phyloP scores from a whole-genome alignment of 1,140 invertebrate species.

The Meloidogyne floridensis region DNA sequence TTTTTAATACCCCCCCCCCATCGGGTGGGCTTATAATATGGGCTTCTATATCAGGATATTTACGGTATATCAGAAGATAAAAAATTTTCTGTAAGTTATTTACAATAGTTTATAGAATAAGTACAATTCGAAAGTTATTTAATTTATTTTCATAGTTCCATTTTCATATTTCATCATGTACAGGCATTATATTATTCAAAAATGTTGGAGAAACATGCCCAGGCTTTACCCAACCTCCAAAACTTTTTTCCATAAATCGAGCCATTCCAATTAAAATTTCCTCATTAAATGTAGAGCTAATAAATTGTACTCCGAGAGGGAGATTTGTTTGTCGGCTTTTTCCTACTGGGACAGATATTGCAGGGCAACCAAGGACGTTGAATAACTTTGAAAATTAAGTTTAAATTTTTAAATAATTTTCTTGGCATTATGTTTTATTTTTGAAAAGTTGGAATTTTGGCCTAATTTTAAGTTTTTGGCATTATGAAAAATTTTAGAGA shows the following conservation, averaged over 20 bases:
- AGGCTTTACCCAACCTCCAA: conserved; percentile 77
- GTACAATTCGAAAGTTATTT: too few species aligned
- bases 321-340: conserved; percentile 52
- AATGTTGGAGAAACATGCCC: not conserved
- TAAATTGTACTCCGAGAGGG: conserved; percentile 69
- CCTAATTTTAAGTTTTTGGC: too few species aligned
- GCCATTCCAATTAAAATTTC: conserved; percentile 63
- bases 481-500: not conserved
- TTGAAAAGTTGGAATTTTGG: too few species aligned
- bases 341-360: conserved; percentile 67
- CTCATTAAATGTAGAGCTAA: conserved; percentile 29
- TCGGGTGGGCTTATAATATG: too few species aligned
- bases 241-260: conserved; percentile 76
- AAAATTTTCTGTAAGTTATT: too few species aligned
- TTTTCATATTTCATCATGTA: not conserved
- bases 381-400: conserved; percentile 51
- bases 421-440: not conserved
- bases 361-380: conserved; percentile 67
- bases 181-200: not conserved
- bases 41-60: too few species aligned
- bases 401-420: not conserved
- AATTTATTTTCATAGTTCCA: not conserved
- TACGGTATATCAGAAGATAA: too few species aligned
- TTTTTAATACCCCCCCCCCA: too few species aligned
- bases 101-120: too few species aligned